Evolutionary conservation across 2,113 vertebrate species (phyloP), one percentile per base, ranked within the genome.

Genomic region (Cephalopterus ornatus): DNA sequence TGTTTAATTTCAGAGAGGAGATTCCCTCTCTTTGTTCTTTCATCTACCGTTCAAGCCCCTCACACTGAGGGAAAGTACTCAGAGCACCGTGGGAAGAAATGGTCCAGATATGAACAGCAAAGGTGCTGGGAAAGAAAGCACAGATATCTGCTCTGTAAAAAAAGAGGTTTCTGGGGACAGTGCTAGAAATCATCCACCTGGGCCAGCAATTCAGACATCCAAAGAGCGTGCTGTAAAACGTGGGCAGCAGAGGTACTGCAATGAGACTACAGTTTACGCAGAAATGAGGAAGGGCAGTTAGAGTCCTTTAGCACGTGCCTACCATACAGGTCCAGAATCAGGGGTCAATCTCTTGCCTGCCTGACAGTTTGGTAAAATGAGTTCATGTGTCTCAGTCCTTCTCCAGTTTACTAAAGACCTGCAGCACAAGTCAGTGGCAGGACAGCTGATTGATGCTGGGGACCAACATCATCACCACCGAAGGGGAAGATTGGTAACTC

Each of bases 191-290:
- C 52, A 70, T 5, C 39, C 30, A 39, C 14, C 23, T 4, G 2
- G 39, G 46, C 12, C 58, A 85, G 49, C n/a, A 85, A 42, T 49
- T 58, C 75, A 88, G 63, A 47, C 42, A 70, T 30, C 47, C 28
- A 15, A 52, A 85, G 32, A 17, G 14, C 11, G 37, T 0, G 0
- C 21, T 52, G 52, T n/a, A 49, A 55, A 80, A 75, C 0, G 0
- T 11, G 62, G 47, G 12, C 61, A 63, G 35, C 32, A 50, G 67
- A 73, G 41, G 28, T 3, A 3, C 1, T 3, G 22, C 30, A 14
- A 21, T 56, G 72, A 77, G 33, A n/a, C 8, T 37, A 26, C 19
- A 32, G 6, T 12, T 72, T 24, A 49, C 20, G 37, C 5, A 0
- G 0, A 30, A 35, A 33, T 13, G 28, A 65, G 49, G 14, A 70